These are phyloP conservation scores for Hesperophylax magnus DNA, from an alignment of 1,140 invertebrate species.

Conservation along the genomic window DNA sequence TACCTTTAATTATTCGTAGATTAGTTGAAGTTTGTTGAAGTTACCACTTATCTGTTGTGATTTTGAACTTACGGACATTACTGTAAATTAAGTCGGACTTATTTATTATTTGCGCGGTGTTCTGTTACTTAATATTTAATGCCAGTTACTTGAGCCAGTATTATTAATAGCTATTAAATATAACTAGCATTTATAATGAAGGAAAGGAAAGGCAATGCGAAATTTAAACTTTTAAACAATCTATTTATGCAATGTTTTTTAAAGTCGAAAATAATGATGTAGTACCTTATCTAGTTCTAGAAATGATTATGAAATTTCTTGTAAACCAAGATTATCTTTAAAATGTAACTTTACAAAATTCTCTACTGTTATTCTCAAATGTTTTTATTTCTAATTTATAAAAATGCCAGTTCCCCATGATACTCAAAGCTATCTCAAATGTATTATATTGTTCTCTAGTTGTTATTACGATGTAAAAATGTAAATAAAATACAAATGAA, in stretches of 20 bases:
- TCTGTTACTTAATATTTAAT: neutral
- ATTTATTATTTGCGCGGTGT: conserved; percentile 1
- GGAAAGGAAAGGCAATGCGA: neutral
- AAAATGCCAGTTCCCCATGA: neutral
- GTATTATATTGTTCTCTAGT: neutral
- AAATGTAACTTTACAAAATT: neutral
- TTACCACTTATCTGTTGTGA: neutral
- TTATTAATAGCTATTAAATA: neutral
- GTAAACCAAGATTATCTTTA: neutral
- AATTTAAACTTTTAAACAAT: neutral
- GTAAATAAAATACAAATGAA: conserved; percentile 8
- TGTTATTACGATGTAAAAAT: neutral
- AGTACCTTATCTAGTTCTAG: neutral
- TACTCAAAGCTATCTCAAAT: neutral
- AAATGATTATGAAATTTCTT: neutral
- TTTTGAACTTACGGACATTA: neutral
- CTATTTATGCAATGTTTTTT: neutral
- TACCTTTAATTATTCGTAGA: neutral
- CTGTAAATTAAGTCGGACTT: neutral
- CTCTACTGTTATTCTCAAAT: neutral
- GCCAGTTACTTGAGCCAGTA: conserved; percentile 16
- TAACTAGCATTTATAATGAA: neutral
- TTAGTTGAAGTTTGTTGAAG: neutral
- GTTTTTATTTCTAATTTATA: neutral
- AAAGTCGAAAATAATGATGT: neutral